A percentile compares a stretch with the other conserved stretches of the same genome.
These are phyloP conservation scores for Colletes latitarsis DNA, from an alignment of 1,140 invertebrate genomes.

Conservation along the genomic window DNA sequence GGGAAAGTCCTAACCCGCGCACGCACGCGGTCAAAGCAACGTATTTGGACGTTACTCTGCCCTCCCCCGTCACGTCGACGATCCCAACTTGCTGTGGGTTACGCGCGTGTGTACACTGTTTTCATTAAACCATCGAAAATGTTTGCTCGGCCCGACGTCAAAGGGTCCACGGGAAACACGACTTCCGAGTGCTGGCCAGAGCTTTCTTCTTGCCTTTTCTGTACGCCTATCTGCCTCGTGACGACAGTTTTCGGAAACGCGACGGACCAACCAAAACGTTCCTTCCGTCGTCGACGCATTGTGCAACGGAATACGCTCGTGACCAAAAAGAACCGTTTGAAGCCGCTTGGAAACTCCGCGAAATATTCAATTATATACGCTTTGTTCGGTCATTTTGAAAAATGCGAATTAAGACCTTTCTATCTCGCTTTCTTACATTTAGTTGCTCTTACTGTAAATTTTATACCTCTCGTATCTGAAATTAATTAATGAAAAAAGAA, in stretches of 20 bases:
- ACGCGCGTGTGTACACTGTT: constrained; percentile 55
- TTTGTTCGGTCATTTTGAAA: no score
- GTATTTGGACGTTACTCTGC: constrained; percentile 1
- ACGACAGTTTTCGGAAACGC: background rate
- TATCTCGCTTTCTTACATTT: no score
- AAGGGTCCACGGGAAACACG: constrained; percentile 36
- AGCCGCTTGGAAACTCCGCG: no score
- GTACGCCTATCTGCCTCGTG: background rate
- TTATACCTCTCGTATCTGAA: no score
- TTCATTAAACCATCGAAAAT: constrained; percentile 60
- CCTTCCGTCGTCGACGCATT: no score
- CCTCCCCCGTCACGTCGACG: background rate
- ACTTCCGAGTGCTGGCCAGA: background rate
- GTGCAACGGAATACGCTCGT: no score
- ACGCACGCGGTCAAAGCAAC: background rate
- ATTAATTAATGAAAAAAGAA: no score
- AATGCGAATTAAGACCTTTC: no score
- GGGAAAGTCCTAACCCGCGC: background rate
- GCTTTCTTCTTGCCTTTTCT: background rate
- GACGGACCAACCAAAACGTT: no score
- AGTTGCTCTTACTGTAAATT: no score
- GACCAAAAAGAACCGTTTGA: no score
- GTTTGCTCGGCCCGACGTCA: constrained; percentile 52
- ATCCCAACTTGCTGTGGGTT: constrained; percentile 3
- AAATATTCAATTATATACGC: no score